Conservation (phyloP, 1,140 invertebrate species). For the Rhopalosiphum padi region DNA sequence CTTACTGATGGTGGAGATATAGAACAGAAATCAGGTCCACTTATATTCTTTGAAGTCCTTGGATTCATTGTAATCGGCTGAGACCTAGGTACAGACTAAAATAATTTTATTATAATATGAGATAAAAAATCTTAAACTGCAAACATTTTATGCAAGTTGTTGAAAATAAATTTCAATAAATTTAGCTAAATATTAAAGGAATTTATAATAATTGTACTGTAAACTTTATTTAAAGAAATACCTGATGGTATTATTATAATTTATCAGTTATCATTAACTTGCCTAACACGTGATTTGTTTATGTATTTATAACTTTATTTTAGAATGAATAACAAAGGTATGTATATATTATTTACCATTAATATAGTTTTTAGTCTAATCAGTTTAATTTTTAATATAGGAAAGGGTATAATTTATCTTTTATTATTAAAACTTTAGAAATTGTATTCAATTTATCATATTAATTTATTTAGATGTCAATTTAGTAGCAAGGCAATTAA, state of each 20-base stretch:
- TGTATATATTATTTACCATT: background rate
- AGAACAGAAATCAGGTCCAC: constrained; percentile 79
- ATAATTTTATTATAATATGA: background rate
- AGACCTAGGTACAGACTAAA: constrained; percentile 72
- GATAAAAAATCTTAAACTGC: background rate
- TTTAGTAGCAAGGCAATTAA: background rate
- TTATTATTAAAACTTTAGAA: background rate
- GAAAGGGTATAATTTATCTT: background rate
- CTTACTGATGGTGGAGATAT: constrained; percentile 86
- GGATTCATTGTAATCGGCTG: constrained; percentile 78
- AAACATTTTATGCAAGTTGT: background rate
- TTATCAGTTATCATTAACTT: background rate
- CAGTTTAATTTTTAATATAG: background rate
- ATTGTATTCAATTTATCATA: background rate
- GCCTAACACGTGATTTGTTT: background rate
- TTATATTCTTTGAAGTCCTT: constrained; percentile 61
- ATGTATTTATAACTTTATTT: constrained; percentile 1
- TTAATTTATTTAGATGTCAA: background rate
- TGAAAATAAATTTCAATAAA: background rate
- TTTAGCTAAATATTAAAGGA: background rate
- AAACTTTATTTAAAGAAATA: background rate
- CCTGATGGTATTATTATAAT: background rate
- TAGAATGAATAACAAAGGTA: background rate
- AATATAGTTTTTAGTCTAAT: background rate
- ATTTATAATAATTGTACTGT: background rate